phyloP scores from a whole-genome alignment of 2,888 invertebrate genomes.

The Apamea monoglypha region DNA sequence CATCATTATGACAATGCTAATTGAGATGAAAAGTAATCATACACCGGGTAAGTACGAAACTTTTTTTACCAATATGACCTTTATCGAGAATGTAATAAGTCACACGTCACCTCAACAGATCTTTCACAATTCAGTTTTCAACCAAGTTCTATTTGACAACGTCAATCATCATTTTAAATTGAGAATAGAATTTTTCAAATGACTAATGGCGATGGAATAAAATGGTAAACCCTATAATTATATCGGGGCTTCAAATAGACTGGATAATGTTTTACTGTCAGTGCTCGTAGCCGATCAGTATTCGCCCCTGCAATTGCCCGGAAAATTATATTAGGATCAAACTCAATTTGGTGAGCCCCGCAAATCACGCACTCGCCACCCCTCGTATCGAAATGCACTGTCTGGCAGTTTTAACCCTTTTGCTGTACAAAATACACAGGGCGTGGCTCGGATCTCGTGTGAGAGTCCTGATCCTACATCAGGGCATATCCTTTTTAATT shows the following conservation, averaged over 20 bases:
- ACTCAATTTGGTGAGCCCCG: conserved; percentile 62
- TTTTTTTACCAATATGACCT: too few species aligned
- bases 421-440: conserved; percentile 53
- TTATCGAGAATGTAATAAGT: background rate
- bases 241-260: conserved; percentile 20
- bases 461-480: background rate
- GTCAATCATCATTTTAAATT: background rate
- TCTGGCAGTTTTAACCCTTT: conserved; percentile 65
- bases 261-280: conserved; percentile 23
- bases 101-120: background rate
- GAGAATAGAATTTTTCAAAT: background rate
- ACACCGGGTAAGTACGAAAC: background rate
- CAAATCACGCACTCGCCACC: conserved; percentile 64
- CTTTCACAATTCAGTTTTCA: background rate
- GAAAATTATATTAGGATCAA: conserved; percentile 71
- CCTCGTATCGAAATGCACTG: conserved; percentile 62
- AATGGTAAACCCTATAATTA: background rate
- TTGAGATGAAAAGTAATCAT: background rate
- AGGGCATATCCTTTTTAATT: conserved; percentile 4
- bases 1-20: background rate
- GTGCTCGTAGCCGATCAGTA: conserved; percentile 48
- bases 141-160: background rate
- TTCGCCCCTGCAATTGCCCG: conserved; percentile 68
- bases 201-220: background rate
- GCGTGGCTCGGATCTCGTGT: conserved; percentile 16